Conservation (phyloP, 2,888 invertebrate species). For the Eilema depressum region DNA sequence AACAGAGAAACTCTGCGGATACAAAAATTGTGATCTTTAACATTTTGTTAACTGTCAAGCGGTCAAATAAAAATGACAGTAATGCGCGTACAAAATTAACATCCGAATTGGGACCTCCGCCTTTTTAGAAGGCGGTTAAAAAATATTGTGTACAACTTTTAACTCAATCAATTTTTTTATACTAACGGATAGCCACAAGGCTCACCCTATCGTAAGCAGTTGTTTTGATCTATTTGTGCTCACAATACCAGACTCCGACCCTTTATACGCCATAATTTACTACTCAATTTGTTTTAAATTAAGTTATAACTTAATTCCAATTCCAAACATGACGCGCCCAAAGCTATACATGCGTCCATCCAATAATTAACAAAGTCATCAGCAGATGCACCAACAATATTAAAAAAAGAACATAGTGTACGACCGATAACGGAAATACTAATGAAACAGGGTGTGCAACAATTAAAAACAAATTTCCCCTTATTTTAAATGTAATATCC, state of each 20-base stretch:
- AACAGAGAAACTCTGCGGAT: no score
- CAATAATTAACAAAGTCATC: constrained; percentile 35
- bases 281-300: constrained; percentile 1
- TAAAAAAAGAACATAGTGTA: constrained; percentile 33
- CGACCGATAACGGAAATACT: constrained; percentile 39
- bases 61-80: no score
- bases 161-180: neutral
- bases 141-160: neutral
- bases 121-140: neutral
- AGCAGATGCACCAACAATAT: constrained; percentile 29
- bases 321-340: neutral
- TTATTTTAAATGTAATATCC: constrained; percentile 58
- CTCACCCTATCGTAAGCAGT: neutral
- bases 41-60: no score
- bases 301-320: neutral
- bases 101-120: no score
- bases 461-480: constrained; percentile 64
- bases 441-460: constrained; percentile 48
- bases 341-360: neutral
- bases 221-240: neutral
- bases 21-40: no score
- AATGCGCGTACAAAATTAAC: no score
- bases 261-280: constrained; percentile 1
- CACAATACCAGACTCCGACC: neutral
- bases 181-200: neutral